phyloP scores from a whole-genome alignment of 2,113 vertebrate genomes.

The Ictalurus furcatus region DNA sequence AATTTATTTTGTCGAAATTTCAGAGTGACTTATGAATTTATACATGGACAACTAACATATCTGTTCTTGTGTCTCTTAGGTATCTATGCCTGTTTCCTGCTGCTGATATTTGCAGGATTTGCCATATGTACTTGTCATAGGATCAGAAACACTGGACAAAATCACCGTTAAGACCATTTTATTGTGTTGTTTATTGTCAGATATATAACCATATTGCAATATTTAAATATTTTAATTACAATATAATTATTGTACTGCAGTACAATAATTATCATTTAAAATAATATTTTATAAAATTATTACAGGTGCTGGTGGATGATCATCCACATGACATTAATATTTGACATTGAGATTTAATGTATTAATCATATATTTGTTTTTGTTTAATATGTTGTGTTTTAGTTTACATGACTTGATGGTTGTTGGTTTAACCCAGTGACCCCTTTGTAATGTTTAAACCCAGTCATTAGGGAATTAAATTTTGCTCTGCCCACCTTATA shows the following conservation, averaged over 20 bases:
- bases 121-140: background rate
- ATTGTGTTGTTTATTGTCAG: background rate
- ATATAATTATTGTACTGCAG: too few species aligned
- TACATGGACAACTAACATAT: background rate
- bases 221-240: too few species aligned
- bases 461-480: background rate
- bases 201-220: background rate
- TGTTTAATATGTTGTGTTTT: background rate
- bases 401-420: background rate
- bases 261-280: background rate
- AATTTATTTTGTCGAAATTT: background rate
- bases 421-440: background rate
- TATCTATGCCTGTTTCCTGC: background rate
- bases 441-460: background rate
- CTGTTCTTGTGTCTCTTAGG: conserved; percentile 7
- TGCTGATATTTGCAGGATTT: background rate
- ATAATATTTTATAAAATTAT: background rate
- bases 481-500: too few species aligned
- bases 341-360: background rate
- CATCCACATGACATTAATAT: background rate
- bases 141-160: background rate
- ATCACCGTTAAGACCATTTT: background rate
- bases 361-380: background rate
- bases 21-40: background rate
- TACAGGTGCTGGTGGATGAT: too few species aligned